phyloP scores from a whole-genome alignment of 2,113 vertebrate genomes.

The Mustelus asterias region DNA sequence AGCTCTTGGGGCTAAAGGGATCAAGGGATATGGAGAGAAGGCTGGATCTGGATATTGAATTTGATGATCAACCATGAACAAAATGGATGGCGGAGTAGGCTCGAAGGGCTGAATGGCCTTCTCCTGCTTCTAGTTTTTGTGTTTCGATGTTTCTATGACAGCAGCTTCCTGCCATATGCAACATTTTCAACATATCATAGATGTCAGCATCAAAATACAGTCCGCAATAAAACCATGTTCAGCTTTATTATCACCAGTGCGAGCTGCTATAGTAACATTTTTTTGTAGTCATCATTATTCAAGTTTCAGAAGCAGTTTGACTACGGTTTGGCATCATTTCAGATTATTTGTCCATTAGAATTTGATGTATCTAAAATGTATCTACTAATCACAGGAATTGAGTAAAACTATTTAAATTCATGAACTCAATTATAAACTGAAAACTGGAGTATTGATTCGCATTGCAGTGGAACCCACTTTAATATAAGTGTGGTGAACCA shows the following conservation, averaged over 20 bases:
- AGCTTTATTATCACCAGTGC: not conserved
- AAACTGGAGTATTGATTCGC: not conserved
- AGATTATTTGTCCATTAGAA: not conserved
- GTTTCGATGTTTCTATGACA: too few relatives aligned
- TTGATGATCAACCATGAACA: too few relatives aligned
- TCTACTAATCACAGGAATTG: not conserved
- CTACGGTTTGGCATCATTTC: not conserved
- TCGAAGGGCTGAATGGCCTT: too few relatives aligned
- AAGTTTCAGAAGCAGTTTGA: not conserved
- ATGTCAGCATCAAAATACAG: not conserved
- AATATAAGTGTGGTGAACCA: too few relatives aligned
- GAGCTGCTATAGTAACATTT: not conserved
- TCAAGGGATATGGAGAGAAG: too few relatives aligned
- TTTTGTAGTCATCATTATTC: not conserved
- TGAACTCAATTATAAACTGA: not conserved
- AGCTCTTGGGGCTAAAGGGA: too few relatives aligned
- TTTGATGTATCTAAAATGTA: not conserved
- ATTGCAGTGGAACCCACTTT: not conserved
- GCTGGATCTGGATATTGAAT: too few relatives aligned
- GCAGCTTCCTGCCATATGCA: not conserved
- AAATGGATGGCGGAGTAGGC: too few relatives aligned
- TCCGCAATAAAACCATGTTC: not conserved
- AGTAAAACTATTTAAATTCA: not conserved
- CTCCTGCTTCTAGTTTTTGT: too few relatives aligned
- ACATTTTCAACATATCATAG: not conserved